Base-by-base conservation (phyloP, 2,113 vertebrate genomes). In the Variabilichromis moorii region DNA sequence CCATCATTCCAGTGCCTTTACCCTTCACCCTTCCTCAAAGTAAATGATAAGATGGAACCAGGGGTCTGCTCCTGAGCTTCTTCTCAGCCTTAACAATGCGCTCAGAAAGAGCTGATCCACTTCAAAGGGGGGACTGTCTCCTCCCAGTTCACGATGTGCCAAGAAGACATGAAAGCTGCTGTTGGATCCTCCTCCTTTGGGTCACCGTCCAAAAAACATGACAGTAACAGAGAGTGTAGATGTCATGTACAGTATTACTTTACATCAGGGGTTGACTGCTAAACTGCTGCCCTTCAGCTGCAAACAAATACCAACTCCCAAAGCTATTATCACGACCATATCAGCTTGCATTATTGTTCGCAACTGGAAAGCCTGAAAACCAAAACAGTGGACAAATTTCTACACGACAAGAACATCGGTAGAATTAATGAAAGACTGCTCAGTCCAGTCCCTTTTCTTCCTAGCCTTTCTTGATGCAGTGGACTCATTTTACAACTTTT, bases 11-110 rank as follows among this genome's bases (percentile, higher is more conserved):
- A 90, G 66, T 57, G 94, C 79, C 90, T 96, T 94, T 94, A 86
- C 86, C 93, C 89, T 95, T 93, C 92, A 93, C 91, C 94, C 94
- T 90, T 88, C 84, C 57, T 86, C 42, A 91, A 85, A 92, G 83
- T 87, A 93, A 92, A 91, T 89, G 84, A 88, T 91, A 92, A 82
- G 81, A 88, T 84, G 88, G 85, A 92, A 66, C 54, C 63, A 59
- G 63, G 71, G 86, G 86, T 87, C 81, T 89, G 76, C 50, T 94
- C 88, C 92, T 16, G 73, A 87, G 61, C 89, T 87, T 80, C 91
- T 86, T 81, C 91, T 88, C 94, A 95, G 89, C 91, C 57, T 68
- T 91, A 95, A 96, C 88, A 96, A 94, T 84, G 45, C 9, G 71
- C 76, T 87, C 71, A 86, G 57, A 91, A 80, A 40, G 83, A 54